Evolutionary conservation across 1,140 invertebrate species (phyloP).

Genomic region (Hirudo medicinalis): DNA sequence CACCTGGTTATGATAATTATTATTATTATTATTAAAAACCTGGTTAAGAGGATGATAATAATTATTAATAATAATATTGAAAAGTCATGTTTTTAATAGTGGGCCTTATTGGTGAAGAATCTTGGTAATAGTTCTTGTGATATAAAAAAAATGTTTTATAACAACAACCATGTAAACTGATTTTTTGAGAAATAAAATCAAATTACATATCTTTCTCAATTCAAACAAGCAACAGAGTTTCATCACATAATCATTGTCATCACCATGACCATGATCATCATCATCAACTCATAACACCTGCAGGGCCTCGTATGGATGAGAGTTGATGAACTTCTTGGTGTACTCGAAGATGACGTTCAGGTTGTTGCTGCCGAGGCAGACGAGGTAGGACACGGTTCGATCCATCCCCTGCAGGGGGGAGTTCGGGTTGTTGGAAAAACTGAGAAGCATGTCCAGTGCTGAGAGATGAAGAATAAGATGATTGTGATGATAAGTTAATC

Average conservation of each 20-base stretch:
- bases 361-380: slow-evolving; percentile 55
- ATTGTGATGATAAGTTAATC: background rate
- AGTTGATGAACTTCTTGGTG: slow-evolving; percentile 75
- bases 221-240: too few species aligned
- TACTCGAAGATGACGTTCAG: slow-evolving; percentile 85
- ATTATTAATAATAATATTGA: too few species aligned
- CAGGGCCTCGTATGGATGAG: slow-evolving; percentile 74
- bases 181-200: too few species aligned
- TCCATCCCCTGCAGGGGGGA: slow-evolving; percentile 66
- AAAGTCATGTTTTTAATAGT: too few species aligned
- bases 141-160: too few species aligned
- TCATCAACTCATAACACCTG: slow-evolving; percentile 39
- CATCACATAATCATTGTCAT: background rate
- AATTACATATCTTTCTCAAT: too few species aligned
- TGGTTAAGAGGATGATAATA: too few species aligned
- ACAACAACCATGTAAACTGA: too few species aligned
- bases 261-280: background rate
- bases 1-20: slow-evolving; percentile 45
- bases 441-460: slow-evolving; percentile 72
- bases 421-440: slow-evolving; percentile 61
- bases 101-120: too few species aligned
- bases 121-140: too few species aligned
- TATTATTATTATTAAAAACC: too few species aligned
- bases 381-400: slow-evolving; percentile 66
- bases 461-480: slow-evolving; percentile 21